Evolutionary conservation across 2,888 invertebrate genomes (phyloP).

Genomic region (Scaptodrosophila latifasciaeformis): DNA sequence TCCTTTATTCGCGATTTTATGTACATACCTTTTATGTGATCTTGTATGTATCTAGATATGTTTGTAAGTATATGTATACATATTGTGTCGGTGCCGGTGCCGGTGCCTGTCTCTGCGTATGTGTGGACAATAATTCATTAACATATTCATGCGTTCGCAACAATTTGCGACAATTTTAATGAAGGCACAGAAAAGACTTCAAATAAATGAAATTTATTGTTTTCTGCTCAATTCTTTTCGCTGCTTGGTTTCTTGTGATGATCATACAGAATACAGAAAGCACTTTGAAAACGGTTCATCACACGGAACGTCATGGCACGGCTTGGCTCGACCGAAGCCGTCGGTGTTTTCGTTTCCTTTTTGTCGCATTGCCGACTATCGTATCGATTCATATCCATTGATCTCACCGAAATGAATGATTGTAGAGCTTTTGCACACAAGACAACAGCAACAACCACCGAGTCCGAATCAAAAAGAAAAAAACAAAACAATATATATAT

Average conservation of each 20-base stretch:
- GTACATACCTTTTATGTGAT: too few species aligned
- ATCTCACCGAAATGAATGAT: conserved; percentile 69
- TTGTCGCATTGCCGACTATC: conserved; percentile 52
- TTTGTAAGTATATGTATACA: too few species aligned
- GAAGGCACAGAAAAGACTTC: conserved; percentile 42
- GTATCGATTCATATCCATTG: conserved; percentile 67
- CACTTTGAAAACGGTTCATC: conserved; percentile 62
- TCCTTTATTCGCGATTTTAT: too few species aligned
- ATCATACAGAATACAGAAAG: conserved; percentile 11
- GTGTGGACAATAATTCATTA: conserved; percentile 49
- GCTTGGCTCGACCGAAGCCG: too few species aligned
- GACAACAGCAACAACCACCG: conserved; percentile 18
- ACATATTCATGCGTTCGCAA: conserved; percentile 56
- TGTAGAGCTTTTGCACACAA: conserved; percentile 34
- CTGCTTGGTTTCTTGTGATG: conserved; percentile 3
- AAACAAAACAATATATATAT: conserved; percentile 15
- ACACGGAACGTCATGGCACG: too few species aligned
- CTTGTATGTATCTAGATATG: too few species aligned
- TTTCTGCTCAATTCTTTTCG: conserved; percentile 31
- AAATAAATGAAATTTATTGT: conserved; percentile 55
- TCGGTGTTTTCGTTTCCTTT: conserved; percentile 34
- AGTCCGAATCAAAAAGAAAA: conserved; percentile 30
- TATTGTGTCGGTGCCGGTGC: too few species aligned
- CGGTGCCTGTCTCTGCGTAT: too few species aligned
- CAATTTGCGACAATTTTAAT: conserved; percentile 64